A percentile compares a stretch with the other conserved stretches of the same genome.
These are phyloP conservation scores for Hyphantria cunea DNA, from an alignment of 1,140 invertebrate genomes.

Conservation along the genomic window DNA sequence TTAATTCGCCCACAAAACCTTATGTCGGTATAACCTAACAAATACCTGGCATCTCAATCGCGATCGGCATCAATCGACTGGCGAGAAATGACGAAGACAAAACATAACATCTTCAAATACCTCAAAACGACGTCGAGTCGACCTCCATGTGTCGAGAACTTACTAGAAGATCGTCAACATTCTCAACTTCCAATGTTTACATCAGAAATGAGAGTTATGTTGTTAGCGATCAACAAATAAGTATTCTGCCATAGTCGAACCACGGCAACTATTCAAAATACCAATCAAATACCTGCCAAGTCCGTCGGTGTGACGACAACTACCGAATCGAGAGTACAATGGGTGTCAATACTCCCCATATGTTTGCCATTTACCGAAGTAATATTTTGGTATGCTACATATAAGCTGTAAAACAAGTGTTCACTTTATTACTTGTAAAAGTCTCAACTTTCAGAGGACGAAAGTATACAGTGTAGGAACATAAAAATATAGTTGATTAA, in stretches of 20 bases:
- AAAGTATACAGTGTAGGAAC: slow-evolving; percentile 30
- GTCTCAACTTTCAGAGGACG: slow-evolving; percentile 37
- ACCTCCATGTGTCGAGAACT: slow-evolving; percentile 45
- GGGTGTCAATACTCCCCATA: slow-evolving; percentile 62
- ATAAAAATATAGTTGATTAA: slow-evolving; percentile 14
- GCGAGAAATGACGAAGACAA: slow-evolving; percentile 47
- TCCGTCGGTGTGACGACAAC: slow-evolving; percentile 79
- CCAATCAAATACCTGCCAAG: slow-evolving; percentile 79
- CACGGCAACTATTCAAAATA: slow-evolving; percentile 76
- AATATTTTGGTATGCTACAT: slow-evolving; percentile 75
- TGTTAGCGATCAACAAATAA: slow-evolving; percentile 46
- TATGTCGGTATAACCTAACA: slow-evolving; percentile 54
- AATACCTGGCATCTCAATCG: slow-evolving; percentile 65
- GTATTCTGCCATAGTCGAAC: slow-evolving; percentile 47
- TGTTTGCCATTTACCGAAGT: slow-evolving; percentile 76
- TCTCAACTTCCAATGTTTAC: slow-evolving; percentile 12
- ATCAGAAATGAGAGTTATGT: slow-evolving; percentile 8
- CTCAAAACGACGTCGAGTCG: slow-evolving; percentile 64
- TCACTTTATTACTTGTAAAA: slow-evolving; percentile 73
- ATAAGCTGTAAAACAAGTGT: slow-evolving; percentile 79
- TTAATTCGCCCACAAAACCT: slow-evolving; percentile 10
- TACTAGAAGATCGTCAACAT: slow-evolving; percentile 46
- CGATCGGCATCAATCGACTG: slow-evolving; percentile 49
- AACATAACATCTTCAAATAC: slow-evolving; percentile 65
- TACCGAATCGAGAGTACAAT: slow-evolving; percentile 71